Base-by-base conservation (phyloP, 2,888 invertebrate genomes). In the Drosophila antonietae region DNA sequence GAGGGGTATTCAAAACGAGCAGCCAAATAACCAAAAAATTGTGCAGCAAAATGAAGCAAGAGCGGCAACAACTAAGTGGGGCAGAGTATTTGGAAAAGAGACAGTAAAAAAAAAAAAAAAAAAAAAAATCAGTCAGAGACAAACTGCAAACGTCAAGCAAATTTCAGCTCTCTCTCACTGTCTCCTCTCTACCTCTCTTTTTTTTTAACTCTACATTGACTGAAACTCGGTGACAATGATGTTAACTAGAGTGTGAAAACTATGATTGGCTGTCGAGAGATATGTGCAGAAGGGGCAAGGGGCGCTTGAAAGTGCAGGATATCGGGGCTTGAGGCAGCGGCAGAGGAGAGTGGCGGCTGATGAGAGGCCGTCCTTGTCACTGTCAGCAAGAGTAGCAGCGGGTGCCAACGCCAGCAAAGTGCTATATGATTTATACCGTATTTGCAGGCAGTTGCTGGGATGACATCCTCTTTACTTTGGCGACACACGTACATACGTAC, bases 181-280 rank as follows among this genome's bases (percentile, higher is more conserved):
- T 18, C 49, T 35, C 41, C 23, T n/a, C 52, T 39, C 44, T 44
- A 2, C 14, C 44, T 20, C 2, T n/a, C 14, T 33, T 23, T 53
- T 61, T 20, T 73, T 71, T 53, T 66, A 68, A 68, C 56, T 76
- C 55, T 64, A 68, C 71, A 81, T 76, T 67, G 81, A 70, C 76
- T 79, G 84, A 84, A 79, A 77, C 81, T 75, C 75, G 73, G 88
- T 81, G 87, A 88, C 88, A 90, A 88, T 90, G 90, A 77, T 89
- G 90, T 81, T 89, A 88, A 88, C 88, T 88, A 87, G 88, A 89
- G 88, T 88, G 88, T 87, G 89, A 90, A 88, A 88, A 88, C 83
- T 88, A 83, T 87, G 90, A 88, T 87, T 90, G 87, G 80, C 83
- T 81, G 89, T 75, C 84, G 76, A 80, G 67, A 69, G 78, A 74